A percentile compares a stretch with the other conserved stretches of the same genome.
These are phyloP conservation scores for Origma solitaria DNA, from an alignment of 2,113 vertebrate species.

Conservation along the genomic window DNA sequence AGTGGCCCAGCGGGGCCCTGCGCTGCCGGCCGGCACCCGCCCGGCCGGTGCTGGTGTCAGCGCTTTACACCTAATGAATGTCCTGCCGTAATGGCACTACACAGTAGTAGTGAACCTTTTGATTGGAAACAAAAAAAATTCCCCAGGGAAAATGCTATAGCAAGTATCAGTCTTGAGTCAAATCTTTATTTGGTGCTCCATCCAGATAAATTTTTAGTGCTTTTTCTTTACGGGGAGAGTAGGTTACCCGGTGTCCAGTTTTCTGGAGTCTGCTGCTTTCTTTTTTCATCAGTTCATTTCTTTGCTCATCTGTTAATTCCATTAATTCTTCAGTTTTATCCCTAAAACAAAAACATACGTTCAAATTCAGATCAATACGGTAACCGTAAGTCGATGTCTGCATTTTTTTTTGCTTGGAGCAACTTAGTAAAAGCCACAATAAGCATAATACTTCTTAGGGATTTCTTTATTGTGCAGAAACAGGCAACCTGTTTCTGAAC, in stretches of 20 bases:
- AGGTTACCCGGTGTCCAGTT: constrained; percentile 94
- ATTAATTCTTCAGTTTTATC: constrained; percentile 89
- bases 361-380: not conserved
- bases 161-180: constrained; percentile 87
- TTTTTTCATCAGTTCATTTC: constrained; percentile 96
- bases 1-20: constrained; percentile 72
- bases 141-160: constrained; percentile 71
- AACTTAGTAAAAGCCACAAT: not conserved
- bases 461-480: not conserved
- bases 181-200: constrained; percentile 91
- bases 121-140: constrained; percentile 63
- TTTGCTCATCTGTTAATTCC: constrained; percentile 93
- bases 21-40: constrained; percentile 76
- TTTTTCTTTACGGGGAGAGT: constrained; percentile 98
- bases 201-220: constrained; percentile 99
- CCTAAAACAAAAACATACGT: constrained; percentile 61
- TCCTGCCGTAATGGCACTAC: constrained; percentile 75
- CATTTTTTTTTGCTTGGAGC: not conserved
- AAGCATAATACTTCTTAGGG: not conserved
- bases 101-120: constrained; percentile 78
- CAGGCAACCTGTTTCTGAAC: not conserved
- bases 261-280: constrained; percentile 97
- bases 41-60: constrained; percentile 83
- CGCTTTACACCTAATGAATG: constrained; percentile 75
- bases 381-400: not conserved